Evolutionary conservation across 2,113 vertebrate species (phyloP).

Genomic region (Perccottus glenii): DNA sequence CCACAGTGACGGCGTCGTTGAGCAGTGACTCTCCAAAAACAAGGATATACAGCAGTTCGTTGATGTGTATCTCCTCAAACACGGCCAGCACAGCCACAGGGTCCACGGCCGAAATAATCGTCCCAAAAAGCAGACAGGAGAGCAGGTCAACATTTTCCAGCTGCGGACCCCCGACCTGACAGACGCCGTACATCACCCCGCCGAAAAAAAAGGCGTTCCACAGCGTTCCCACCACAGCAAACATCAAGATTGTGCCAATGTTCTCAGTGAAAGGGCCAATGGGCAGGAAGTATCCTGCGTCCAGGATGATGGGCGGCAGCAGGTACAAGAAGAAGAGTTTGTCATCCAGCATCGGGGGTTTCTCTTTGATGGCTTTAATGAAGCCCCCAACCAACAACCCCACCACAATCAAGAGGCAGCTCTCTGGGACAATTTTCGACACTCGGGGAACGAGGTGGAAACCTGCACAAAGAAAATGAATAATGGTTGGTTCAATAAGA

Average conservation of each 20-base stretch:
- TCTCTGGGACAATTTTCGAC: conserved; percentile 90
- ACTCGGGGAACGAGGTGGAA: conserved; percentile 90
- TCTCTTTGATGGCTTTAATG: conserved; percentile 85
- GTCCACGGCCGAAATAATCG: conserved; percentile 95
- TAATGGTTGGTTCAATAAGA: not conserved
- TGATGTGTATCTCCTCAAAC: conserved; percentile 98
- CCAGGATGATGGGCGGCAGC: conserved; percentile 96
- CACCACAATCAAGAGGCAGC: conserved; percentile 94
- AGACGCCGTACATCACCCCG: conserved; percentile 85
- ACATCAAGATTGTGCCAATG: conserved; percentile 93
- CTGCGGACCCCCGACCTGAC: conserved; percentile 77
- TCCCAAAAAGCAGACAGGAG: conserved; percentile 91
- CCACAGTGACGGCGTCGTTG: conserved; percentile 95
- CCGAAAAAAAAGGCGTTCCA: conserved; percentile 94
- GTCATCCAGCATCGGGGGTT: conserved; percentile 84
- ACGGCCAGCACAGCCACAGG: conserved; percentile 95
- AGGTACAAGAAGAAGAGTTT: conserved; percentile 95
- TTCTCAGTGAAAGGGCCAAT: conserved; percentile 91
- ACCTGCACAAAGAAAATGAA: conserved; percentile 70
- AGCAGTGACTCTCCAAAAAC: conserved; percentile 97
- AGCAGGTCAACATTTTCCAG: conserved; percentile 83
- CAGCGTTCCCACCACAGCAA: conserved; percentile 93
- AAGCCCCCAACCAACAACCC: conserved; percentile 91
- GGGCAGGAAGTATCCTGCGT: conserved; percentile 96
- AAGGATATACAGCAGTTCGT: conserved; percentile 93